Base-by-base conservation (phyloP, 2,888 invertebrate species). In the Mythimna albipuncta region DNA sequence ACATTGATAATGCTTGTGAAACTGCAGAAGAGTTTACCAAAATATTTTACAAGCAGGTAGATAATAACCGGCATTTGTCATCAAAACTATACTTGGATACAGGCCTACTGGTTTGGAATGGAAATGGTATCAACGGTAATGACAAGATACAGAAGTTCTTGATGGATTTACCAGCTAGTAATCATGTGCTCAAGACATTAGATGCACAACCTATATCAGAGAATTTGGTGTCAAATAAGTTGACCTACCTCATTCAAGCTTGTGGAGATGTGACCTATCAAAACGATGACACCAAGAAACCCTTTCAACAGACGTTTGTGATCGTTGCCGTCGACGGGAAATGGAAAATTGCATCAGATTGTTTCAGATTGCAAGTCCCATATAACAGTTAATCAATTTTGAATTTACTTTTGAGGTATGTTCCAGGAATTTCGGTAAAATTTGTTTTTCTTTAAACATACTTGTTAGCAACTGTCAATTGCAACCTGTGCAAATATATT, bases 291-390 rank as follows among this genome's bases (percentile, higher is more conserved):
- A 86, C 89, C 5, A 97, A 97, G 26, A 97, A 98, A 87, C 97
- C 97, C 0, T 99, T 98, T 88, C 98, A 98, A 89, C 98, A 99
- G 93, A 98, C 98, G 54, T 99, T 99, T 90, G 96, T 99, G 41
- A 97, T 99, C 68, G 98, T 99, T 0, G 98, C 98, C 7, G 97
- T 98, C 79, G 98, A 97, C 21, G 98, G 98, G 83, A 99, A 99
- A 90, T 99, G 99, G 99, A 99, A 99, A 94, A 98, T 99, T 84
- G 98, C 98, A 16, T 98, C 98, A 59, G 99, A 99, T 91, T 98
- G 98, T 87, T 99, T 98, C 88, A 97, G 99, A 89, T 96, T 98
- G 85, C 98, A 98, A 96, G 98, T 95, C 35, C 96, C 96, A 0
- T 94, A 94, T 73, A 93, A 85, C 57, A 91, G 85, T 72, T 92